Evolutionary conservation across 1,140 invertebrate genomes (phyloP), one percentile per base, ranked within the genome.

Genomic region (Zophobas morio): DNA sequence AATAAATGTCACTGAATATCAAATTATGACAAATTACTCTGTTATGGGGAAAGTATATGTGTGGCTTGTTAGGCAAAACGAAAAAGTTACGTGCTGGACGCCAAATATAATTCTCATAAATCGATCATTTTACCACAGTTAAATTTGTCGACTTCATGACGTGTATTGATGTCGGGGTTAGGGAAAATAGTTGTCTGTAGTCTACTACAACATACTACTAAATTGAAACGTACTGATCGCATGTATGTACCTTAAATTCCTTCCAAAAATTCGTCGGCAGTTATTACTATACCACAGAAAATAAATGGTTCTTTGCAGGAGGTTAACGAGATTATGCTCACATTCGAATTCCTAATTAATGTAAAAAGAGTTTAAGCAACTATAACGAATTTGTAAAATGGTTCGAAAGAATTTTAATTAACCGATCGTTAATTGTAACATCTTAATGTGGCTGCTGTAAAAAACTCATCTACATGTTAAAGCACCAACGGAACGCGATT

Each of bases 11-110:
- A 60, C 36, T 39, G 37, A 35, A 60, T 3, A 60, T 60, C 1
- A 60, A 60, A 60, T 60, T 60, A 60, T 36, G 34, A 39, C 56
- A 60, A 60, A 60, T 60, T 60, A 60, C 34, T 37, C 3, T 54
- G 53, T 37, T 36, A 60, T 39, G 34, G 35, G 36, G 8, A 60
- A 35, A n/a, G 35, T 39, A 60, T 36, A 36, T 36, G 56, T 60
- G n/a, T 36, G 36, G 37, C 56, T 1, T 33, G 2, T 60, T 33
- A 37, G 37, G 37, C 2, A 60, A 60, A 1, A n/a, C 56, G 8
- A 54, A 54, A 34, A 20, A 54, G 35, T 20, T 20, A 54, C 33
- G 53, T 34, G 53, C 35, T 34, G 53, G 20, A 32, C 6, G 2
- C 35, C 33, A 20, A 54, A 54, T 34, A 54, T 20, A 34, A 54